Conservation (phyloP, 2,797 vertebrate species). For the Rhinophrynus dorsalis region DNA sequence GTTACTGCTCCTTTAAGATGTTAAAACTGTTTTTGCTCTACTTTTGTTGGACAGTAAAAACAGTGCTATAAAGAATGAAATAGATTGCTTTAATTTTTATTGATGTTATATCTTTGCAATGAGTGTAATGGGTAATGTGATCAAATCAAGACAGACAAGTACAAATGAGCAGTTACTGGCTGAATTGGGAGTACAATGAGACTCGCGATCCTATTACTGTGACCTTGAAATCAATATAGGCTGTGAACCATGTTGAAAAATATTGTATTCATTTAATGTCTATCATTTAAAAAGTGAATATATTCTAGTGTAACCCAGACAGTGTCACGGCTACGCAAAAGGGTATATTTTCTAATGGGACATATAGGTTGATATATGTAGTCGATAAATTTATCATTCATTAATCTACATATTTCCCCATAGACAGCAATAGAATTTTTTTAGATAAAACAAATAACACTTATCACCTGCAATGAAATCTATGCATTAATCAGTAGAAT, state of each 20-base stretch:
- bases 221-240: conserved; percentile 33
- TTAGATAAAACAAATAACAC: too few species aligned
- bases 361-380: too few species aligned
- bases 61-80: conserved; percentile 50
- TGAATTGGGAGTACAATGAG: conserved; percentile 47
- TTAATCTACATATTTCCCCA: too few species aligned
- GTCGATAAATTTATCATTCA: too few species aligned
- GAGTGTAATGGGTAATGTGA: conserved; percentile 57
- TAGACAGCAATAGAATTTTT: too few species aligned
- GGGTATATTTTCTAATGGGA: too few species aligned
- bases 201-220: conserved; percentile 24
- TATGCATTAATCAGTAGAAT: too few species aligned
- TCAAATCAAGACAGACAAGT: conserved; percentile 61
- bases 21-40: neutral
- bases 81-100: conserved; percentile 63
- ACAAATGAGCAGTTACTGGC: conserved; percentile 63
- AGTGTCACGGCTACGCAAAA: too few species aligned
- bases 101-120: conserved; percentile 64
- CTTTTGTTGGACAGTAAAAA: conserved; percentile 11
- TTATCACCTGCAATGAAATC: too few species aligned
- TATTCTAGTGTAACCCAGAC: neutral
- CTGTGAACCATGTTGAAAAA: conserved; percentile 30
- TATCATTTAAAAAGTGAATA: neutral
- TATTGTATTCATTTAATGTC: neutral
- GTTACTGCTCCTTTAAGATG: too few species aligned